Base-by-base conservation (phyloP, 2,888 invertebrate genomes). In the Machimus rusticus region DNA sequence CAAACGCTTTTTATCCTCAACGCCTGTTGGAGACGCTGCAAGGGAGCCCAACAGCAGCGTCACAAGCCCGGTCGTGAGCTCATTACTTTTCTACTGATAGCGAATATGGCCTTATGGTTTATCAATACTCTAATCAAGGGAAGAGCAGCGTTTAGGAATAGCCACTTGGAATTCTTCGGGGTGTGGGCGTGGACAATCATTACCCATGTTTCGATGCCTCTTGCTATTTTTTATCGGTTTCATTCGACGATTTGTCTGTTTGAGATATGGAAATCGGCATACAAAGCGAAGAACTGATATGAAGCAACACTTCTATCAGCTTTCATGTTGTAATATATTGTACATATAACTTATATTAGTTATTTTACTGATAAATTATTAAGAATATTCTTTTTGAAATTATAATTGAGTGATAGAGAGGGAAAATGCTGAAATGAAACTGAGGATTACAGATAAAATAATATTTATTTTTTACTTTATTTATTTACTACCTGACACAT, bases 181-280 rank as follows among this genome's bases (percentile, higher is more conserved):
- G 94, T 96, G 0, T 97, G 97, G 97, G 96, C 96, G 2, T 98
- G 98, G 98, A 97, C 97, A 0, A 96, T 98, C 89, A 97, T 98
- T 90, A 97, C 97, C 0, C 97, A 98, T 91, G 96, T 97, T 0
- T 96, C 97, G 0, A 97, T 97, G 95, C 98, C 98, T 0, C 93
- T 98, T 78, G 97, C 97, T 0, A 97, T 98, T 90, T 98, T 98
- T 93, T 98, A 97, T 92, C 94, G 98, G 74, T 98, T 98, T 91
- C 98, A 98, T 92, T 97, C 97, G 2, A 97, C 98, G 0, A 98
- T 98, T 90, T 98, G 98, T 92, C 94, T 98, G 28, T 98, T 97
- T 90, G 98, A 98, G 92, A 96, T 98, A 87, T 98, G 98, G 98
- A 98, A 97, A 92, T 95, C 96, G 89, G 96, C 97, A 82, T 98